Percentiles rank a stretch among this genome's conserved stretches.
phyloP scores from a whole-genome alignment of 2,113 vertebrate genomes.

The Bubo bubo region DNA sequence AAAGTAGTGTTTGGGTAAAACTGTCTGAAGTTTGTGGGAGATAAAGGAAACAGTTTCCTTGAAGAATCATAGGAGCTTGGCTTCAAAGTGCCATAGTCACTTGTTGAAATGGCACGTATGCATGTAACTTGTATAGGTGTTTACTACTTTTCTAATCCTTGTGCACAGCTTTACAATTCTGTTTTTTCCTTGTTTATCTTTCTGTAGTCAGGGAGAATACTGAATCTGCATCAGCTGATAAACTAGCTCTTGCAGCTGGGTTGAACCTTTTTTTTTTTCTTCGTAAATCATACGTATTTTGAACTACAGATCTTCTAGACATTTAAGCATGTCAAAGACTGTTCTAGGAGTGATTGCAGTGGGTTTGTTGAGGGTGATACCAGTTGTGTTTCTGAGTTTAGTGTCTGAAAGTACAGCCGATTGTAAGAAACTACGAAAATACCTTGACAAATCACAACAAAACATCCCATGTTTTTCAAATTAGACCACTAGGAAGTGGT shows the following conservation, averaged over 20 bases:
- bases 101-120: neutral
- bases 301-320: neutral
- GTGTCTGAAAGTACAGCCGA: neutral
- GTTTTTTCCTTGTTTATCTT: neutral
- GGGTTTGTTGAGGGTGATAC: neutral
- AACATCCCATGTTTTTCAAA: neutral
- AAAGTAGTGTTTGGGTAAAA: neutral
- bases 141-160: neutral
- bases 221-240: conserved; percentile 11
- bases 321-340: neutral
- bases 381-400: neutral
- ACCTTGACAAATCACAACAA: neutral
- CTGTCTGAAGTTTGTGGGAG: neutral
- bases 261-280: neutral
- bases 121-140: neutral
- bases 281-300: neutral
- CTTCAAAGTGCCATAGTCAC: neutral
- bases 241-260: neutral
- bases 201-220: neutral
- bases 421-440: neutral
- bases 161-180: neutral
- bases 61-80: neutral
- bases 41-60: neutral
- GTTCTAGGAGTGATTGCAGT: neutral
- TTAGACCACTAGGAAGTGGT: neutral